Evolutionary conservation across 2,797 vertebrate genomes (phyloP).

Genomic region (Gymnocypris eckloni): DNA sequence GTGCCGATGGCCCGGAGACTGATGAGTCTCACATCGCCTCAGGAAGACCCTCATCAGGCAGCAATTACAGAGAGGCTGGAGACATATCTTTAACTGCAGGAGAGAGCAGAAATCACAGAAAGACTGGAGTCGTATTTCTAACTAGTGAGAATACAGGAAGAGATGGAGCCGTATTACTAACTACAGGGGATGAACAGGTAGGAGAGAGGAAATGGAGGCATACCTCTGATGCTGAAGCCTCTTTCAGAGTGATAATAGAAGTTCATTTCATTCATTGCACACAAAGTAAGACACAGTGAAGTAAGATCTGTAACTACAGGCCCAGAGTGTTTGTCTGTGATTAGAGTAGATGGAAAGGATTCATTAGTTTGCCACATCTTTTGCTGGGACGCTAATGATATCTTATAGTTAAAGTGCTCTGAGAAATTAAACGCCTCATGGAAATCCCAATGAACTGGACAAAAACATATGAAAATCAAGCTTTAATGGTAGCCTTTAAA

Average conservation of each 20-base stretch:
- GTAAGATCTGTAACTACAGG: background rate
- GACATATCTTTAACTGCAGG: conserved; percentile 40
- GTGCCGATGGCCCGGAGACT: conserved; percentile 50
- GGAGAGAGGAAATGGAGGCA: conserved; percentile 9
- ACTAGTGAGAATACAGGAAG: conserved; percentile 27
- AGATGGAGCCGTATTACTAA: conserved; percentile 23
- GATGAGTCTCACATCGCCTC: conserved; percentile 58
- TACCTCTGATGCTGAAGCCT: background rate
- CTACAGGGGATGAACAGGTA: conserved; percentile 21
- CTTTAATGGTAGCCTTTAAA: background rate
- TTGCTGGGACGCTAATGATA: background rate
- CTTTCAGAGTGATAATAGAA: background rate
- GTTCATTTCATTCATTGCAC: background rate
- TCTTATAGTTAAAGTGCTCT: background rate
- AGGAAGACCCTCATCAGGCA: conserved; percentile 58
- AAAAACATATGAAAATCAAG: conserved; percentile 5
- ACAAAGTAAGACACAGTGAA: background rate
- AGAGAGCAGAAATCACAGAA: conserved; percentile 37
- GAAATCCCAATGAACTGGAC: background rate
- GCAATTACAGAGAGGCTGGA: conserved; percentile 60
- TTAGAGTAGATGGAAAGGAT: background rate
- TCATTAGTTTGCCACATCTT: conserved; percentile 6
- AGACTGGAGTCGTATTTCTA: conserved; percentile 6
- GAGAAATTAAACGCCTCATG: background rate
- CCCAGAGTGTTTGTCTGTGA: conserved; percentile 7